A percentile compares a stretch with the other conserved stretches of the same genome.
phyloP scores from a whole-genome alignment of 2,888 invertebrate genomes.

The Drosophila basisetae region DNA sequence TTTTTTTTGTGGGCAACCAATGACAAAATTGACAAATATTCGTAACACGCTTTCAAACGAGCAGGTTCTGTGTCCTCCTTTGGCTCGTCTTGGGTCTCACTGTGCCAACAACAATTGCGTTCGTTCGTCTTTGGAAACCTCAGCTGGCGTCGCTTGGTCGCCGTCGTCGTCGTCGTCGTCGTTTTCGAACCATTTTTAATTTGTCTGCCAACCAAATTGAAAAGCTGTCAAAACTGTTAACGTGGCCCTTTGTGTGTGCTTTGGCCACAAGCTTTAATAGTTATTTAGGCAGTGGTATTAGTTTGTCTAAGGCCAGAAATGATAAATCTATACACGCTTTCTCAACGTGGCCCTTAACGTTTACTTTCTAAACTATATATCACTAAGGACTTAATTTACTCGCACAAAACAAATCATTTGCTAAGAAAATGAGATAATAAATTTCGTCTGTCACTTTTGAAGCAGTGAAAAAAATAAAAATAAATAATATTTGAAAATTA shows the following conservation, averaged over 20 bases:
- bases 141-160: slow-evolving; percentile 68
- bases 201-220: slow-evolving; percentile 67
- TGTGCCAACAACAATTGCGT: slow-evolving; percentile 28
- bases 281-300: slow-evolving; percentile 23
- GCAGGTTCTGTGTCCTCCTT: slow-evolving; percentile 3
- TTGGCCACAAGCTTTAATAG: slow-evolving; percentile 52
- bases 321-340: slow-evolving; percentile 4
- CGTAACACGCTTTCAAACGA: slow-evolving; percentile 38
- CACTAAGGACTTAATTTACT: neutral
- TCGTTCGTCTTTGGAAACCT: slow-evolving; percentile 44
- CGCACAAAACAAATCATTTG: neutral
- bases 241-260: slow-evolving; percentile 42
- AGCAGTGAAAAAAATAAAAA: neutral
- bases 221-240: slow-evolving; percentile 79
- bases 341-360: neutral
- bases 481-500: neutral
- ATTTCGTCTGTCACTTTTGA: neutral
- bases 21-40: slow-evolving; percentile 71
- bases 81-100: neutral
- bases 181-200: slow-evolving; percentile 65
- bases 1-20: slow-evolving; percentile 24
- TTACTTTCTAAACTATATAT: neutral
- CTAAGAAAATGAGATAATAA: neutral
- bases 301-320: slow-evolving; percentile 8
- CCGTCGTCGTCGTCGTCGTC: slow-evolving; percentile 46